Percentiles rank a stretch among this genome's conserved stretches.
These are phyloP conservation scores for Baryphthengus martii DNA, from an alignment of 2,113 vertebrate species.

Conservation along the genomic window DNA sequence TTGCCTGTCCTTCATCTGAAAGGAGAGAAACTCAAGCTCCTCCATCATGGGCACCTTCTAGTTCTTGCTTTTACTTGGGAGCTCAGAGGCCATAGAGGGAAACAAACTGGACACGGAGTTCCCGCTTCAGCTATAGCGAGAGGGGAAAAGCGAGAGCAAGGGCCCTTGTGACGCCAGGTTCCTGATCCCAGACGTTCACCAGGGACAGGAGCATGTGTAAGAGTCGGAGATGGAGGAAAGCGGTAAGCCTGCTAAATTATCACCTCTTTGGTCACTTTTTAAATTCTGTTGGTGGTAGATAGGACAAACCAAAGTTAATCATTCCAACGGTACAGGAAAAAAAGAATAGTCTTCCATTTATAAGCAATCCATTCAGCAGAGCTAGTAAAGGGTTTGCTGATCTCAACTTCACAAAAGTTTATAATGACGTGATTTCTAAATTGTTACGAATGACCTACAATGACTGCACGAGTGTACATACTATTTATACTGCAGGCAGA, in stretches of 20 bases:
- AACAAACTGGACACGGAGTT: accelerated
- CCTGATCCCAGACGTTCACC: neutral
- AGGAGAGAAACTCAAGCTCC: neutral
- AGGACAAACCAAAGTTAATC: neutral
- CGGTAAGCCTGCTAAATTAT: neutral
- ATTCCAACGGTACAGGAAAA: neutral
- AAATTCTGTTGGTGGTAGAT: neutral
- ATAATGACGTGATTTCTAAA: neutral
- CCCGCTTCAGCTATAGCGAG: neutral
- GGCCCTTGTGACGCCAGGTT: neutral
- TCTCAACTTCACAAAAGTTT: neutral
- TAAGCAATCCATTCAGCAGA: neutral
- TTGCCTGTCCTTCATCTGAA: neutral
- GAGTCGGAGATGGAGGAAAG: neutral
- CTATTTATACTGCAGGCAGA: neutral
- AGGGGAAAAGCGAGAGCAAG: neutral
- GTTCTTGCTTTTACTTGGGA: neutral
- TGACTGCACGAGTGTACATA: neutral
- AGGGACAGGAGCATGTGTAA: neutral
- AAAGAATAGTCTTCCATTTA: neutral
- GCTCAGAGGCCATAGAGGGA: neutral
- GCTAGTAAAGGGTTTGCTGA: neutral
- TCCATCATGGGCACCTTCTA: neutral
- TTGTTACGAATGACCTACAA: neutral
- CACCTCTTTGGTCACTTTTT: accelerated